Base-by-base conservation (phyloP, 2,888 invertebrate species). In the Scaptomyza polygonia region DNA sequence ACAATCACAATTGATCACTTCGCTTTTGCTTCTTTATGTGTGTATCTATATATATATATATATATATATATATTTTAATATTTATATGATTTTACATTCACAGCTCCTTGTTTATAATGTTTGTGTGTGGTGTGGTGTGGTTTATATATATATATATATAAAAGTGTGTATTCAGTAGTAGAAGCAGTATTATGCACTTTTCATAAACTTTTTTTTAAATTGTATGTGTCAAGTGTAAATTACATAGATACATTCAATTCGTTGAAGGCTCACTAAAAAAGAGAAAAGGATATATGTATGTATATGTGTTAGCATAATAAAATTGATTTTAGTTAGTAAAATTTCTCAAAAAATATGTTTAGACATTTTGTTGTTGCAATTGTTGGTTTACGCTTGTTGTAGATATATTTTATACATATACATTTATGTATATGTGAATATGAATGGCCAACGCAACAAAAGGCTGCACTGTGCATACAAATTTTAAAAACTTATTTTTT, bases 1-100 rank as follows among this genome's bases (percentile, higher is more conserved):
- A 88, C 90, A 91, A 91, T 91, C 91, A 91, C 91, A 91, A 89
- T 90, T 90, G 91, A 91, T 91, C 91, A 91, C 91, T 91, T 91
- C 89, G 90, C 90, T 89, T 87, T 88, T 84, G 77, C 62, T 76
- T 71, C 44, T 87, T 66, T 68, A 43, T 65, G 52, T 78, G 63
- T 67, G 69, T 77, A 66, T 69, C 49, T 80, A 59, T 71, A 71
- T 84, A 58, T 62, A 63, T 57, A 54, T 56, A 44, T 67, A 54
- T 67, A 61, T 81, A 72, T 74, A 74, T 76, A 72, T 71, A 58
- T 67, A 55, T 78, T 53, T 76, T 63, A 69, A 51, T 74, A 70
- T 68, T 67, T 83, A 77, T 81, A 81, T 86, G 89, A 73, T 89
- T 89, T 89, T 88, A 90, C 90, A 86, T 91, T 91, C 91, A 91